Evolutionary conservation across 1,140 invertebrate genomes (phyloP).

Genomic region (Scaptomyza montana): DNA sequence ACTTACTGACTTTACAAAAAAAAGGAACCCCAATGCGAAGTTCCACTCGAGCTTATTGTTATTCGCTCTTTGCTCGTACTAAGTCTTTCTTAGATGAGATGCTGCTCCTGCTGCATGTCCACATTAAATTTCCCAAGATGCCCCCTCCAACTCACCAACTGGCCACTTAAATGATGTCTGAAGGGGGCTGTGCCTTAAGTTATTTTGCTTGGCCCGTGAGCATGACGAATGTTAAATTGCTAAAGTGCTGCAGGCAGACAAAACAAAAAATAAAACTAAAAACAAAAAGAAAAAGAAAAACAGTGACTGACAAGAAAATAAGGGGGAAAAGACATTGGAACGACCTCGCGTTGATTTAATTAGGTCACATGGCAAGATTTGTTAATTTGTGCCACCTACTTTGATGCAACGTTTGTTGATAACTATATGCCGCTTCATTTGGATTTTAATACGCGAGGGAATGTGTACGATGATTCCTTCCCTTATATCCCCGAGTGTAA

Average conservation of each 20-base stretch:
- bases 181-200: slow-evolving; percentile 43
- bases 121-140: slow-evolving; percentile 27
- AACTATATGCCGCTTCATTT: slow-evolving; percentile 20
- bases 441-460: slow-evolving; percentile 39
- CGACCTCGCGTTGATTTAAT: slow-evolving; percentile 70
- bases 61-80: neutral
- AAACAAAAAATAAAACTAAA: slow-evolving; percentile 30
- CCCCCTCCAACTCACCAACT: slow-evolving; percentile 30
- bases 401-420: slow-evolving; percentile 75
- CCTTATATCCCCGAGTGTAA: slow-evolving; percentile 44
- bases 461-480: slow-evolving; percentile 23
- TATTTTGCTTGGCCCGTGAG: slow-evolving; percentile 66
- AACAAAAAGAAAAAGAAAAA: slow-evolving; percentile 36
- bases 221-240: slow-evolving; percentile 80
- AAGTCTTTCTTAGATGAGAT: neutral
- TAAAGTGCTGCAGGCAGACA: slow-evolving; percentile 25
- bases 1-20: slow-evolving; percentile 21
- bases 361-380: slow-evolving; percentile 80
- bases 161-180: slow-evolving; percentile 39
- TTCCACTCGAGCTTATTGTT: neutral
- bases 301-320: neutral
- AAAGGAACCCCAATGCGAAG: slow-evolving; percentile 1
- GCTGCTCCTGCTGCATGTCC: slow-evolving; percentile 12
- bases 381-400: slow-evolving; percentile 80
- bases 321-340: slow-evolving; percentile 22